A percentile compares a stretch with the other conserved stretches of the same genome.
phyloP scores from a whole-genome alignment of 2,888 invertebrate genomes.

The Graphium colonna region DNA sequence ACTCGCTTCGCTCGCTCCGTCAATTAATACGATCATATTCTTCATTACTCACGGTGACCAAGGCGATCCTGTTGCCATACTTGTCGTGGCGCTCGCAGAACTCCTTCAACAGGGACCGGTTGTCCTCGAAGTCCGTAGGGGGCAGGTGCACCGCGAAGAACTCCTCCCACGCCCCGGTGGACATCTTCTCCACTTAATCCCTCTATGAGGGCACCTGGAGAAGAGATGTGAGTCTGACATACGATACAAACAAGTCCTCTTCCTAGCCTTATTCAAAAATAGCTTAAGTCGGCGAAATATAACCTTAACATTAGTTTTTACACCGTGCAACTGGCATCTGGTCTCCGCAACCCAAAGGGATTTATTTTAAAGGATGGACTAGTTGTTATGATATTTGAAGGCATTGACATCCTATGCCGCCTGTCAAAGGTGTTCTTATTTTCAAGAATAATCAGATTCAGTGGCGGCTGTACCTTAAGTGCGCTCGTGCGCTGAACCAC shows the following conservation, averaged over 20 bases:
- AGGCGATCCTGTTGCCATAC: constrained; percentile 84
- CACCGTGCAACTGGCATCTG: too few species aligned
- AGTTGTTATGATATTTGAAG: too few species aligned
- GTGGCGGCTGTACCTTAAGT: too few species aligned
- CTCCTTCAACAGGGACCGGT: constrained; percentile 84
- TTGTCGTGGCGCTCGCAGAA: constrained; percentile 86
- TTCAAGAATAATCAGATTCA: not conserved
- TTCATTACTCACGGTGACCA: constrained; percentile 91
- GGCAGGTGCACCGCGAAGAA: constrained; percentile 90
- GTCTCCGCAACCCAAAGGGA: not conserved
- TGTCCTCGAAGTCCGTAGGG: constrained; percentile 88
- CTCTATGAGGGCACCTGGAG: not conserved
- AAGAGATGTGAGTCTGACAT: not conserved
- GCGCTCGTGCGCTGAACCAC: too few species aligned
- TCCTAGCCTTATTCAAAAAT: too few species aligned
- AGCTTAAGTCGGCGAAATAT: not conserved
- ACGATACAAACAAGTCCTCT: not conserved
- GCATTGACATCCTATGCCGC: too few species aligned
- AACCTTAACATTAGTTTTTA: too few species aligned
- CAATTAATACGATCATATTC: too few species aligned
- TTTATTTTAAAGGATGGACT: too few species aligned
- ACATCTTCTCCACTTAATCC: constrained; percentile 29
- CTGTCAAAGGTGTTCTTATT: not conserved
- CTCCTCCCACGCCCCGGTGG: constrained; percentile 87
- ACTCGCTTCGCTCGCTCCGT: too few species aligned